Conservation (phyloP, 2,113 vertebrate species). For the Ivindomyrus marchei region DNA sequence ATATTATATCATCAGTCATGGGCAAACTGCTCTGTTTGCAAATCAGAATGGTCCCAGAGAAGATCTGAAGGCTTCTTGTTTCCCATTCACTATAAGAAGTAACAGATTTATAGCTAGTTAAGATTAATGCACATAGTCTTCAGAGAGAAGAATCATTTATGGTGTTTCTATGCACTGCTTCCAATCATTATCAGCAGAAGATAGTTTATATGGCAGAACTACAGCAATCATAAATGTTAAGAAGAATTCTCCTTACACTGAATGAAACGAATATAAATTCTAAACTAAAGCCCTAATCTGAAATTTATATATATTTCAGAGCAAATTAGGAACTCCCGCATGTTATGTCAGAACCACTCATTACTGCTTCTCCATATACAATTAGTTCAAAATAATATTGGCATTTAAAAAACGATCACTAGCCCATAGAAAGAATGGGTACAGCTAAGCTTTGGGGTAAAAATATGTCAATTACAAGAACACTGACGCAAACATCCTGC, state of each 20-base stretch:
- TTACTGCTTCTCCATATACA: not conserved
- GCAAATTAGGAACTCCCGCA: not conserved
- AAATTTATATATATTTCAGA: not conserved
- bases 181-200: not conserved
- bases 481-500: not conserved
- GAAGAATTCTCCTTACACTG: not conserved
- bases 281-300: not conserved
- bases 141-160: not conserved
- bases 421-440: not conserved
- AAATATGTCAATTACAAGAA: conserved; percentile 18
- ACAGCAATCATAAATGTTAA: not conserved
- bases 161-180: not conserved
- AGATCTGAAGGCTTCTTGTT: not conserved
- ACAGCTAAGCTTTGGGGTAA: conserved; percentile 1
- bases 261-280: not conserved
- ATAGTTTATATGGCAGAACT: not conserved
- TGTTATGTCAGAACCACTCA: not conserved
- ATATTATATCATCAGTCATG: not conserved
- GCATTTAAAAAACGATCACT: not conserved
- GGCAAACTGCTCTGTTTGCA: conserved; percentile 11
- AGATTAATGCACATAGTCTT: not conserved
- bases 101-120: not conserved
- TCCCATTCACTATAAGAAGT: not conserved
- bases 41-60: not conserved
- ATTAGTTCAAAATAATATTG: not conserved